These are phyloP conservation scores for Caprella mutica DNA, from an alignment of 2,888 invertebrate species.

Conservation along the genomic window DNA sequence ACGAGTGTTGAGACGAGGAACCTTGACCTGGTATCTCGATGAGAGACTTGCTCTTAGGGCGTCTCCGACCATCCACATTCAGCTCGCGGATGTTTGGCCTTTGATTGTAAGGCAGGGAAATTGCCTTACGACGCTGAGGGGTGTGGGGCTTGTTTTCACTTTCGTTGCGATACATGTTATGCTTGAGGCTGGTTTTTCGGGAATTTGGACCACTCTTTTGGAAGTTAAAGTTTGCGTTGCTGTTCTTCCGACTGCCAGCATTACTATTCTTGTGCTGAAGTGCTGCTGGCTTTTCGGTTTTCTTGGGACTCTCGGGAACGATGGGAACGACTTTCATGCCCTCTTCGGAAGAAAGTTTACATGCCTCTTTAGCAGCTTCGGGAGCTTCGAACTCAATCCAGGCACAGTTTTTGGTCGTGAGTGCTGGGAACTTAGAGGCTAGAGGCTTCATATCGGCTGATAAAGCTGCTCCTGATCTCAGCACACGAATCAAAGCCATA, in stretches of 20 bases:
- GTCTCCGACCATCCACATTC: constrained; percentile 20
- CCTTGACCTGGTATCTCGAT: constrained; percentile 25
- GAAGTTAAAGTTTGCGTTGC: constrained; percentile 5
- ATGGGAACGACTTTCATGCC: constrained; percentile 29
- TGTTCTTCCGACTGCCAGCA: constrained; percentile 25
- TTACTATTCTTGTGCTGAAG: constrained; percentile 16
- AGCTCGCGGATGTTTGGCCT: constrained; percentile 22
- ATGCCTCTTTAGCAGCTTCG: constrained; percentile 69
- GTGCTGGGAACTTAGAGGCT: constrained; percentile 76
- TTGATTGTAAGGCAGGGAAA: constrained; percentile 25
- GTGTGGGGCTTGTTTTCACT: background rate
- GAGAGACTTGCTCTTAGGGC: constrained; percentile 33
- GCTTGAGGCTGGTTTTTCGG: constrained; percentile 15
- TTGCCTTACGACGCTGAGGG: constrained; percentile 12
- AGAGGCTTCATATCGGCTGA: constrained; percentile 85
- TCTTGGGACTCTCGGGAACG: constrained; percentile 32
- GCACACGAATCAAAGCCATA: constrained; percentile 73
- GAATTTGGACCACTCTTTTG: constrained; percentile 14
- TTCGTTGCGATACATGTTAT: constrained; percentile 8
- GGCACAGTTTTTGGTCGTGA: constrained; percentile 62
- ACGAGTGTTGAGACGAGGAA: constrained; percentile 15
- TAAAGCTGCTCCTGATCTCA: constrained; percentile 76
- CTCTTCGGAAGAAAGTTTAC: constrained; percentile 42
- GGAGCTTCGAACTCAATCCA: constrained; percentile 82
- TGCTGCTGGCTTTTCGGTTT: constrained; percentile 16